Evolutionary conservation across 2,888 invertebrate genomes (phyloP), one percentile per base, ranked within the genome.

Genomic region (Athalia circularis): DNA sequence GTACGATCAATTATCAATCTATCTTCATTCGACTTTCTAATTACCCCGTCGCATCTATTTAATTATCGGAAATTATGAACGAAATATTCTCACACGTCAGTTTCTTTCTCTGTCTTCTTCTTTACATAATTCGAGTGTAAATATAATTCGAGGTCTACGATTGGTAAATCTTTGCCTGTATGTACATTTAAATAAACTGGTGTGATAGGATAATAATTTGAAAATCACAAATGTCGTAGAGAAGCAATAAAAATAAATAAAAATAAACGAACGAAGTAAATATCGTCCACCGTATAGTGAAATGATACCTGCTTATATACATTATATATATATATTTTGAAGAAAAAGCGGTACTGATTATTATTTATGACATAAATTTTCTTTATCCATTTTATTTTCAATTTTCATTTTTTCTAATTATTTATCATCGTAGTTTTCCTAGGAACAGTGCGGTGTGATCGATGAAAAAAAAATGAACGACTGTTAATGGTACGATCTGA

Each of bases 211-310:
- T 68, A 29, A 50, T 45, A 52, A 50, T 29, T 62, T 9, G 52
- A 52, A 68, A 11, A 29, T 48, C 7, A 48, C 13, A 65, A 13
- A 48, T 59, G 59, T 72, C 45, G 57, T 72, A 72, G 70, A 72
- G 70, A 72, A 72, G 70, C 70, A 72, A 72, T 72, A 72, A 72
- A 59, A 9, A n/a, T 43, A 61, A 11, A 29, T 29, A 72, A 72
- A 59, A 9, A 13, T 43, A 61, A 11, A 29, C 29, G 29, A 29
- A 29, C 2, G 29, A 61, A 61, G 64, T 59, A 72, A 72, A 72
- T 72, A 43, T 72, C 54, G 68, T 70, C 54, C 68, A 70, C 68
- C 43, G 15, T 54, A 29, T 29, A 29, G 29, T 29, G 29, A 29
- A 43, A 70, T 70, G 54, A 43, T 54, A 54, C 52, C 45, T 45